Percentiles rank a stretch among this genome's conserved stretches.
Evolutionary conservation across 2,797 vertebrate species (phyloP).

Genomic region (Jordanella pulchra): DNA sequence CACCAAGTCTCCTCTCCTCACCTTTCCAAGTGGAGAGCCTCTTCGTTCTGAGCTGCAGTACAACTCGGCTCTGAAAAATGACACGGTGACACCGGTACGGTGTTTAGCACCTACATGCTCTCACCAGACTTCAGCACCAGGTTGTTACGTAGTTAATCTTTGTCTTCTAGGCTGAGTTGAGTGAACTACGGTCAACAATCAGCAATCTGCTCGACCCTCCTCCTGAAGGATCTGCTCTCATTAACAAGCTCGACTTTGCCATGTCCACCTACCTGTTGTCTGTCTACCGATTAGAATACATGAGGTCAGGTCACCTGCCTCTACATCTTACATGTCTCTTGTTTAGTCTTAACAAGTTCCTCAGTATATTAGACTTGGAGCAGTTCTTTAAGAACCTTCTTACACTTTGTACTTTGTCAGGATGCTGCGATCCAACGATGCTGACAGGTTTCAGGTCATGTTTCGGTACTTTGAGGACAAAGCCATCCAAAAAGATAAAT

Average conservation of each 20-base stretch:
- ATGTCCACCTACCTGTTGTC: constrained; percentile 98
- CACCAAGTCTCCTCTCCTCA: constrained; percentile 93
- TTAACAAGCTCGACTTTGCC: constrained; percentile 96
- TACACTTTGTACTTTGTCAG: constrained; percentile 62
- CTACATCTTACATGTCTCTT: background rate
- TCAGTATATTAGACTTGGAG: background rate
- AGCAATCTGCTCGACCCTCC: constrained; percentile 92
- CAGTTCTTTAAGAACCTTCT: background rate
- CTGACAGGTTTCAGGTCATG: constrained; percentile 95
- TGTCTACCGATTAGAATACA: constrained; percentile 95
- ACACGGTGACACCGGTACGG: constrained; percentile 89
- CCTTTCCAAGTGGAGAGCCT: constrained; percentile 95
- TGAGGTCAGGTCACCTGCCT: constrained; percentile 82
- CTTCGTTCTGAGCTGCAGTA: constrained; percentile 96
- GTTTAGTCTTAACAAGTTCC: background rate
- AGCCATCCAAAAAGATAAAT: constrained; percentile 97
- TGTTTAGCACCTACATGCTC: background rate
- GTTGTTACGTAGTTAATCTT: background rate
- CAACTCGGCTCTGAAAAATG: constrained; percentile 97
- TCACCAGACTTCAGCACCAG: background rate
- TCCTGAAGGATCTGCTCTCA: constrained; percentile 90
- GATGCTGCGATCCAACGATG: constrained; percentile 89
- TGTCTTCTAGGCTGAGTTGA: constrained; percentile 87
- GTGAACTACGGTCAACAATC: constrained; percentile 90
- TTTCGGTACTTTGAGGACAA: constrained; percentile 97